phyloP scores from a whole-genome alignment of 2,797 vertebrate species.

The Channallabes apus region DNA sequence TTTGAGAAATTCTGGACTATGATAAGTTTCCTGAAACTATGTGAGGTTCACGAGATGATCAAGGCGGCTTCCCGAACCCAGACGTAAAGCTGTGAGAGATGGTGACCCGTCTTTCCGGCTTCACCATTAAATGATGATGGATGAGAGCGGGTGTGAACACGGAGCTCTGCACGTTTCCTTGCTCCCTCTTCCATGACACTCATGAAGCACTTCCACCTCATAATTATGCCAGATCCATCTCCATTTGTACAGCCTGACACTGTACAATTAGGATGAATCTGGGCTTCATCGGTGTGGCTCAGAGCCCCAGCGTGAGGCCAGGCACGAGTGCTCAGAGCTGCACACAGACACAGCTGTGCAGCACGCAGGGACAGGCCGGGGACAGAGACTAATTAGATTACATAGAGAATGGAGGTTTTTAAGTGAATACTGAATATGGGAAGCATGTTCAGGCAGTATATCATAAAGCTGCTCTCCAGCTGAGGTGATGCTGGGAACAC shows the following conservation, averaged over 20 bases:
- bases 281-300: conserved; percentile 40
- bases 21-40: background rate
- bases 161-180: conserved; percentile 22
- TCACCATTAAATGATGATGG: conserved; percentile 77
- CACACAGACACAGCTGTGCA: conserved; percentile 37
- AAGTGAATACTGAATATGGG: conserved; percentile 39
- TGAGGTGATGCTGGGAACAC: conserved; percentile 43
- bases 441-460: conserved; percentile 45
- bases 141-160: conserved; percentile 65
- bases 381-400: conserved; percentile 46
- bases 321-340: conserved; percentile 18
- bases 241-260: conserved; percentile 62
- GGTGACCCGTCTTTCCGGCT: conserved; percentile 66
- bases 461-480: conserved; percentile 44
- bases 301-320: conserved; percentile 23
- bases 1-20: background rate
- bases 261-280: conserved; percentile 66
- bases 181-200: conserved; percentile 55
- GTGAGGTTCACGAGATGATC: conserved; percentile 14
- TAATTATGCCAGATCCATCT: conserved; percentile 69
- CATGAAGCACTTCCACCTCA: conserved; percentile 68
- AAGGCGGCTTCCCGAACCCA: background rate
- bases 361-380: conserved; percentile 38
- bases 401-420: conserved; percentile 21
- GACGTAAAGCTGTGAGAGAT: conserved; percentile 70